Evolutionary conservation across 2,113 vertebrate species (phyloP).

Genomic region (Macquaria australasica): DNA sequence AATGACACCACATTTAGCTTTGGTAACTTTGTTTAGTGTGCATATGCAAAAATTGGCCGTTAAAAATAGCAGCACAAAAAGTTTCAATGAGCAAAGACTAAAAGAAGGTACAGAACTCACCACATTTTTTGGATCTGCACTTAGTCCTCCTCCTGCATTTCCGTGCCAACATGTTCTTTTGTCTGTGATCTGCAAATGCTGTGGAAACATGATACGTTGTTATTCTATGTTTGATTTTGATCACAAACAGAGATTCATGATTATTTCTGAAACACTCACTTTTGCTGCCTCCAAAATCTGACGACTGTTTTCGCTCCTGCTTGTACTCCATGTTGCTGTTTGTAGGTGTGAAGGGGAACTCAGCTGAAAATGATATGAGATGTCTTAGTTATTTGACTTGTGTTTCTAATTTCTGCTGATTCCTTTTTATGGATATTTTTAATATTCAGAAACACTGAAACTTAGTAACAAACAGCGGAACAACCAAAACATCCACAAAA

Average conservation of each 20-base stretch:
- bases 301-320: conserved; percentile 74
- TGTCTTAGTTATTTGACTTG: neutral
- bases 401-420: neutral
- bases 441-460: neutral
- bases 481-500: neutral
- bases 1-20: neutral
- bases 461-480: neutral
- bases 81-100: neutral
- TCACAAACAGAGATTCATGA: neutral
- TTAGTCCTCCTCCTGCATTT: conserved; percentile 92
- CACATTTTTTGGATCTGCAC: conserved; percentile 95
- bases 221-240: neutral
- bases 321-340: conserved; percentile 81
- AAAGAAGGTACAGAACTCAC: conserved; percentile 80
- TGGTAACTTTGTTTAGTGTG: neutral
- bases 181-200: conserved; percentile 87
- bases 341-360: conserved; percentile 67
- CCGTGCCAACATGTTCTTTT: conserved; percentile 96
- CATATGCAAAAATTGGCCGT: neutral
- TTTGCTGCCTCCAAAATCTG: conserved; percentile 85
- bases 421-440: neutral
- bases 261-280: conserved; percentile 72
- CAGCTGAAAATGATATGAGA: conserved; percentile 63
- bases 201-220: conserved; percentile 3
- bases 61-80: neutral